Percentiles rank a stretch among this genome's conserved stretches.
These are phyloP conservation scores for Cephalopholis sonnerati DNA, from an alignment of 2,113 vertebrate species.

Conservation along the genomic window DNA sequence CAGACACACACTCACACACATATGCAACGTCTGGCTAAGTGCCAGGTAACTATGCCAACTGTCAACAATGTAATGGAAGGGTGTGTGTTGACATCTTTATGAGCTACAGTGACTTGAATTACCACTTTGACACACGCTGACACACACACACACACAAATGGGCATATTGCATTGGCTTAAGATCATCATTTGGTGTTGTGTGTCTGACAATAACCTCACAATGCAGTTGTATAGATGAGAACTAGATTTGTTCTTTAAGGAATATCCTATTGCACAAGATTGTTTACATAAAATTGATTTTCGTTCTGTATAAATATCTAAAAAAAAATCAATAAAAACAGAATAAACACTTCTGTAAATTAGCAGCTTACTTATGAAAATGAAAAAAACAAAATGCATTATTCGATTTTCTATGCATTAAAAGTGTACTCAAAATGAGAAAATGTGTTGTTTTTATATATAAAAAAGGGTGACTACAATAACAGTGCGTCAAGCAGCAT, in stretches of 20 bases:
- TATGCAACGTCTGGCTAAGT: constrained; percentile 45
- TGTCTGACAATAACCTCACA: not conserved
- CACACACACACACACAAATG: not conserved
- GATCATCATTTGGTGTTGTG: not conserved
- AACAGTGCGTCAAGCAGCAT: not conserved
- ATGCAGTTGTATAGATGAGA: not conserved
- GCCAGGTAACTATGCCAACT: constrained; percentile 65
- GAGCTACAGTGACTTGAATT: constrained; percentile 45
- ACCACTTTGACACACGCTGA: constrained; percentile 22
- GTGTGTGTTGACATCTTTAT: constrained; percentile 66
- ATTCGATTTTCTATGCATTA: not conserved
- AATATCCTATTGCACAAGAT: not conserved
- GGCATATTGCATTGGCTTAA: not conserved
- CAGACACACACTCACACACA: constrained; percentile 7
- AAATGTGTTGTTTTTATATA: not conserved
- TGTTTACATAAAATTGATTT: not conserved
- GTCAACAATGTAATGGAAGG: constrained; percentile 60
- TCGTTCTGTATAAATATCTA: not conserved
- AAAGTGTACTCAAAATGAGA: not conserved
- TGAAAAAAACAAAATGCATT: not conserved
- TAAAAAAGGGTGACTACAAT: not conserved
- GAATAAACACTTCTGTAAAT: not conserved
- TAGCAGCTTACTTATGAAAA: not conserved
- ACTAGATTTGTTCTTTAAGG: not conserved
- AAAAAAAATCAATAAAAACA: not conserved